Base-by-base conservation (phyloP, 2,888 invertebrate genomes). In the Aphidius colemani region DNA sequence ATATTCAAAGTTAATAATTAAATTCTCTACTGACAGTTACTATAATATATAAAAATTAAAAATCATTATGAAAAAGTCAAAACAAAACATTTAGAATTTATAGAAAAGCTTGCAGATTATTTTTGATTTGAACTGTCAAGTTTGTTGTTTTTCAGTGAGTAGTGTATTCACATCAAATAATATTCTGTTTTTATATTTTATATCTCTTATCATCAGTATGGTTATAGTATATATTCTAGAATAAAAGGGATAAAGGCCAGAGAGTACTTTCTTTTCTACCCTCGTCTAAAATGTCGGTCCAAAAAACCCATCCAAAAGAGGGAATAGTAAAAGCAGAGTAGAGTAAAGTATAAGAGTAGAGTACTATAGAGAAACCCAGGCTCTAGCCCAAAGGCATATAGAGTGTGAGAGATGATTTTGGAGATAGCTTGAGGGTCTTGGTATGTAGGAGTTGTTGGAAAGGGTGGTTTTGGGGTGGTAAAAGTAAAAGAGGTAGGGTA, bases 321-420 rank as follows among this genome's bases (percentile, higher is more conserved):
- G 55, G 30, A 51, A 40, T 39, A 51, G 51, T 51, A 51, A 51
- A 30, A 51, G 30, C 51, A 51, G 9, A 39, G 51, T 51, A 51
- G 9, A 9, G 44, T 13, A 10, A n/a, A 10, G 11, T 10, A 49
- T 7, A n/a, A 49, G 49, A 49, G 13, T 18, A 18, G 30, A 51
- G 40, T 40, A 11, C n/a, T 39, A n/a, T 46, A 13, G 44, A 13
- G 64, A 63, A 57, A 65, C 66, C 62, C 66, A 65, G 61, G 74
- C 75, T 74, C 75, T 70, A 76, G 77, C 30, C 45, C 44, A 49
- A 50, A 41, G 44, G 45, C 55, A 55, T 44, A 64, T 30, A 41
- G 43, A 79, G 78, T 80, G 79, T 80, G 79, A 78, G 80, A 81
- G 80, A 82, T 82, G 81, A 81, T 82, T 82, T 82, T 77, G 80